A percentile compares a stretch with the other conserved stretches of the same genome.
These are phyloP conservation scores for Coendou prehensilis DNA, from an alignment of 2,797 vertebrate genomes.

Conservation along the genomic window DNA sequence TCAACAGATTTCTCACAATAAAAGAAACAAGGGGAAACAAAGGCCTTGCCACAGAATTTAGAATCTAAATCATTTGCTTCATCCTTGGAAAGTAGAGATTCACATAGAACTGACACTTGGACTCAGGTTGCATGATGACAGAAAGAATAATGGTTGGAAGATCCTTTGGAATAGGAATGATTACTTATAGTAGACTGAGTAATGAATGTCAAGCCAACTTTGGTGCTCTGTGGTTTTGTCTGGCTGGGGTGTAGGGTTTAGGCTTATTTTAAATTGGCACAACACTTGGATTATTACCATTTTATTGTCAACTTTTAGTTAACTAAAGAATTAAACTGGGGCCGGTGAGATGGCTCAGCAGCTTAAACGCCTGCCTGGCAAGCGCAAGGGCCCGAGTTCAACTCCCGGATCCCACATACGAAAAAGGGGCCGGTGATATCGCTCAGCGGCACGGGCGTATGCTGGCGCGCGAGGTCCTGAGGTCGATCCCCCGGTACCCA, in stretches of 20 bases:
- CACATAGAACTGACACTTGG: not conserved
- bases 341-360: too few species aligned
- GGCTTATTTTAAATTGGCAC: not conserved
- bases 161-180: not conserved
- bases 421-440: too few species aligned
- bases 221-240: not conserved
- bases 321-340: not conserved
- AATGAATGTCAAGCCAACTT: not conserved
- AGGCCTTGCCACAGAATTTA: not conserved
- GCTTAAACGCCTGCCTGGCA: too few species aligned
- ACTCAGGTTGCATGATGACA: not conserved
- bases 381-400: too few species aligned
- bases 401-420: too few species aligned
- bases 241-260: not conserved
- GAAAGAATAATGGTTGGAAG: not conserved
- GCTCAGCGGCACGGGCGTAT: too few species aligned
- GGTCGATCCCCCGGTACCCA: too few species aligned
- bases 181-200: not conserved
- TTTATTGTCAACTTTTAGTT: not conserved
- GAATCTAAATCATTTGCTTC: slow-evolving; percentile 32
- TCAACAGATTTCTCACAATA: not conserved
- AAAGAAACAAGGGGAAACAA: not conserved
- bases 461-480: too few species aligned
- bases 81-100: not conserved
- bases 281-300: not conserved